Conservation (phyloP, 2,888 invertebrate species). For the Mythimna loreyi region DNA sequence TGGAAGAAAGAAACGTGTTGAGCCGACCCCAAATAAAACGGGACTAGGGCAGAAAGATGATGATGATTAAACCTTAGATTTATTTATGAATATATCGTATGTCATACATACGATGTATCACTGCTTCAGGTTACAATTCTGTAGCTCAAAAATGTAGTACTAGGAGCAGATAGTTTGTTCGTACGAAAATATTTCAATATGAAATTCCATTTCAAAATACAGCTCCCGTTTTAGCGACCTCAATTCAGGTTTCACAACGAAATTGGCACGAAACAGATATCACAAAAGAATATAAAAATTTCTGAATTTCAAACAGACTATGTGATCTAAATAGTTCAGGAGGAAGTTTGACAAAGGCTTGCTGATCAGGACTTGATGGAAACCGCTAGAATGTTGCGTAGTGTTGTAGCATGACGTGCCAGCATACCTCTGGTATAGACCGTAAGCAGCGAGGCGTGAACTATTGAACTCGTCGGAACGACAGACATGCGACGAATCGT, state of each 20-base stretch:
- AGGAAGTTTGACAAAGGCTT: conserved; percentile 36
- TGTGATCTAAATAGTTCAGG: conserved; percentile 32
- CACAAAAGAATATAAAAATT: conserved; percentile 11
- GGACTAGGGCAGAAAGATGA: neutral
- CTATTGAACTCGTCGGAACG: conserved; percentile 68
- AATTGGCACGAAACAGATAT: conserved; percentile 11
- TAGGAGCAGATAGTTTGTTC: neutral
- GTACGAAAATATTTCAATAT: conserved; percentile 17
- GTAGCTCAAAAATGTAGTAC: neutral
- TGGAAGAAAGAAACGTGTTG: too few relatives aligned
- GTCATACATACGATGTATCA: neutral
- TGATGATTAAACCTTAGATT: neutral
- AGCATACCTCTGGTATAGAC: conserved; percentile 61
- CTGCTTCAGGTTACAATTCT: neutral
- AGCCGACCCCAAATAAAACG: too few relatives aligned
- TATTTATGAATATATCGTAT: too few relatives aligned
- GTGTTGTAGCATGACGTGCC: conserved; percentile 8
- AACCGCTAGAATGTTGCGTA: conserved; percentile 27
- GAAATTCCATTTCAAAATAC: conserved; percentile 22
- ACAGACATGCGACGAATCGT: conserved; percentile 54
- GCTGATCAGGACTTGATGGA: conserved; percentile 41
- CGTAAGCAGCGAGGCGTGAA: conserved; percentile 69
- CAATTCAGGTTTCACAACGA: conserved; percentile 18
- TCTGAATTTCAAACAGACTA: conserved; percentile 16
- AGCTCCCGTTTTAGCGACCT: conserved; percentile 19